phyloP scores from a whole-genome alignment of 2,888 invertebrate genomes.

The Calameuta idolon region DNA sequence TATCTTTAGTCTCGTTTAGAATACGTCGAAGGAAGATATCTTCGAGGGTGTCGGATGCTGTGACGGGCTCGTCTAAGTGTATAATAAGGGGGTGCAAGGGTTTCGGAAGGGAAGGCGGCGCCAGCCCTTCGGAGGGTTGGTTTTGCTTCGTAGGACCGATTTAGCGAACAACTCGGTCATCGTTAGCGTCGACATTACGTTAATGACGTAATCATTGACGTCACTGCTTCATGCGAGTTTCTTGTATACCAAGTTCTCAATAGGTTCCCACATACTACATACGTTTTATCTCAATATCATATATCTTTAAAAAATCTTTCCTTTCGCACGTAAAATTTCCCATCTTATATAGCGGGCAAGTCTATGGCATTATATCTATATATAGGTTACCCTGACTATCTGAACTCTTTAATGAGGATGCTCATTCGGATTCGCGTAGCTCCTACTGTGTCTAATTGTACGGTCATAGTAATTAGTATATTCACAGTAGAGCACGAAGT shows the following conservation, averaged over 20 bases:
- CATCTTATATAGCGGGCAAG: neutral
- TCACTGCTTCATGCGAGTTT: neutral
- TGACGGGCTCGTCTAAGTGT: neutral
- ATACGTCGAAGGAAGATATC: neutral
- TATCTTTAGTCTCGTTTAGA: slow-evolving; percentile 11
- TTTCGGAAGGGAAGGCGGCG: slow-evolving; percentile 16
- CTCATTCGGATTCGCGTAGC: neutral
- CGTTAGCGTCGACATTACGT: slow-evolving; percentile 24
- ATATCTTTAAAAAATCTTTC: neutral
- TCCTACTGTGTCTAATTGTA: neutral
- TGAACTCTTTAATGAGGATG: neutral
- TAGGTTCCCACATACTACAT: neutral
- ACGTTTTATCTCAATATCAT: neutral
- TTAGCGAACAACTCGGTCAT: slow-evolving; percentile 28
- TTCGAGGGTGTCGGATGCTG: neutral
- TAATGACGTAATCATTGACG: slow-evolving; percentile 29
- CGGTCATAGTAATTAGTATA: neutral
- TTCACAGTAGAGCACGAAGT: neutral
- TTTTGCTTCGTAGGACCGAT: slow-evolving; percentile 23
- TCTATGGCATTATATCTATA: neutral
- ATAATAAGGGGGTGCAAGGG: neutral
- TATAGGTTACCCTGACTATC: neutral
- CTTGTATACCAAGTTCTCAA: neutral
- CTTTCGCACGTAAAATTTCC: neutral
- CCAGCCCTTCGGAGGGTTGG: slow-evolving; percentile 13